Percentiles rank a stretch among this genome's conserved stretches.
Evolutionary conservation across 2,113 vertebrate species (phyloP).

Genomic region (Narcine bancroftii): DNA sequence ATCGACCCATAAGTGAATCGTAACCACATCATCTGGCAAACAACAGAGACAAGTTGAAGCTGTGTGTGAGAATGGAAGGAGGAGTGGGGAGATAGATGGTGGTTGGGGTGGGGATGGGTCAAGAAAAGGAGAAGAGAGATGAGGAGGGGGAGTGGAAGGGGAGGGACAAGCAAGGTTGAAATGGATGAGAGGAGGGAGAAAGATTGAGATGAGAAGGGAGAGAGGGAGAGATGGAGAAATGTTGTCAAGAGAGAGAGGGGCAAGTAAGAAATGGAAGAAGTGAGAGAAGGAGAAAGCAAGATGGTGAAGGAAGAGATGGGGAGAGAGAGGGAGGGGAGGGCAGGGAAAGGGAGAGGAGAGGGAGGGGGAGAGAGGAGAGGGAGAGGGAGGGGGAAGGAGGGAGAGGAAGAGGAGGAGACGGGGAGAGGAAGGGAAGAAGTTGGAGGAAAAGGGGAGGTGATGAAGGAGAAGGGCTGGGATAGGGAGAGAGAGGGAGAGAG

Average conservation of each 20-base stretch:
- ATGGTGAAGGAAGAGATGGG: background rate
- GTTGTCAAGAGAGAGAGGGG: background rate
- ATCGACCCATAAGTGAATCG: no score
- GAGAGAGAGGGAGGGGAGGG: background rate
- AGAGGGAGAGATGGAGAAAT: background rate
- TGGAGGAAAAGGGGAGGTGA: no score
- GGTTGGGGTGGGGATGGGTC: background rate
- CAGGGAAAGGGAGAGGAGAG: background rate
- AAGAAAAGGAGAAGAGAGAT: background rate
- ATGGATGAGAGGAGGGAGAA: background rate
- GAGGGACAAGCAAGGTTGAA: no score
- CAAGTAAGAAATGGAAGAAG: no score
- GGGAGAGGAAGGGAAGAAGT: background rate
- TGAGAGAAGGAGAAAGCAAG: background rate
- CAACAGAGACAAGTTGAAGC: background rate
- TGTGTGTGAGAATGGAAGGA: background rate
- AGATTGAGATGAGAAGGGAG: background rate
- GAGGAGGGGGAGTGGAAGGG: no score
- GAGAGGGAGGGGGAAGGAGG: background rate
- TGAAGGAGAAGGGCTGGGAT: no score
- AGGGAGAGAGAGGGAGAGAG: no score
- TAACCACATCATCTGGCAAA: background rate
- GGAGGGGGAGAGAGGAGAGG: no score
- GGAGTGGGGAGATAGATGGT: background rate
- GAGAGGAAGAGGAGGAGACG: no score